Evolutionary conservation across 2,113 vertebrate genomes (phyloP), one percentile per base, ranked within the genome.

Genomic region (Myocastor coypus): DNA sequence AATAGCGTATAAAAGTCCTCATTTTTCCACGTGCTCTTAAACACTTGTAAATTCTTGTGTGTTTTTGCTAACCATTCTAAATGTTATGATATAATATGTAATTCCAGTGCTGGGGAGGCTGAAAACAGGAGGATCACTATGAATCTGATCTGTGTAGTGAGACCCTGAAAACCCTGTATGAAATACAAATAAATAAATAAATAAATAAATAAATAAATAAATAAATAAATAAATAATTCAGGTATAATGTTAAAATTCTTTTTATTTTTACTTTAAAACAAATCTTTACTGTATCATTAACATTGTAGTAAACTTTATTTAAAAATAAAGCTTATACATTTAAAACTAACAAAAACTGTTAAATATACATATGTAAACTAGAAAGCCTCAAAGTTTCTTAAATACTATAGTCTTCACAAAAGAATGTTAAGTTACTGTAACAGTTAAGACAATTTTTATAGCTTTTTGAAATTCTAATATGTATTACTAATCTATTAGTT

Each of bases 211-310:
- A 46, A 46, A 46, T 8, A 46, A 46, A 46, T 46, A 46, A 46
- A 46, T 46, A 46, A 46, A 46, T 46, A 96, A 96, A 97, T 93
- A 98, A 98, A 97, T 98, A 98, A 98, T 98, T 97, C 98, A 98
- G 98, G 97, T 98, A 96, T 96, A 98, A 98, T 94, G 96, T 98
- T 98, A 97, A 98, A 98, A 98, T 98, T 98, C 97, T 94, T 97
- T 50, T 50, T 50, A 78, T 97, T 95, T 97, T 98, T 98, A 95
- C 96, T 94, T 98, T 97, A 97, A 98, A 98, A 98, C 98, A 98
- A 98, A 98, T 98, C 98, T 96, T 98, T 97, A 98, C 97, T 98
- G 98, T 92, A 96, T 95, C 97, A 88, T 98, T 97, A 96, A 98
- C 0, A 32, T 24, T 97, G 84, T 97, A 98, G 92, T 61, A 91